Evolutionary conservation across 2,888 invertebrate species (phyloP).

Genomic region (Cenopis cana): DNA sequence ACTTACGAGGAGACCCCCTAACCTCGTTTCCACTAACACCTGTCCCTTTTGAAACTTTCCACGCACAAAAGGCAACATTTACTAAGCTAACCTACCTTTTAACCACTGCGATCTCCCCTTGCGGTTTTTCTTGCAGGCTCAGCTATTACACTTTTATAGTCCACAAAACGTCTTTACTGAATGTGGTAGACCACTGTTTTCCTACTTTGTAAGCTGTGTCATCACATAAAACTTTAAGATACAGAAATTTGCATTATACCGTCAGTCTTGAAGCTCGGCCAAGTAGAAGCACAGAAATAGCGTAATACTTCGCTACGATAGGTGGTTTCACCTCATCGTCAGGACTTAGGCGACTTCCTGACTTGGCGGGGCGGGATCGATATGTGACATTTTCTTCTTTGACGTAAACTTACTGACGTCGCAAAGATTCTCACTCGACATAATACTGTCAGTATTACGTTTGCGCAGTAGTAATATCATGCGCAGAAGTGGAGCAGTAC

Average conservation of each 20-base stretch:
- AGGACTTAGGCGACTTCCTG: too few relatives aligned
- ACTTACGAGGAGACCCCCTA: too few relatives aligned
- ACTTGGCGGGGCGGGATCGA: too few relatives aligned
- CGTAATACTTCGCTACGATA: neutral
- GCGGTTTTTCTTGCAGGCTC: constrained; percentile 38
- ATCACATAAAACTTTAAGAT: neutral
- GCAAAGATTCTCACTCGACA: too few relatives aligned
- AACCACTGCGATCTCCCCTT: constrained; percentile 23
- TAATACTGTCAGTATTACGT: too few relatives aligned
- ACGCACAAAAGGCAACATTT: constrained; percentile 23
- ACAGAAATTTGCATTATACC: neutral
- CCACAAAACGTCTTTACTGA: constrained; percentile 45
- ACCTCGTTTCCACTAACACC: neutral
- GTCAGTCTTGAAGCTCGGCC: neutral
- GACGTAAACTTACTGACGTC: too few relatives aligned
- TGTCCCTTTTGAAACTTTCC: constrained; percentile 13
- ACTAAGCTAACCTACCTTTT: constrained; percentile 27
- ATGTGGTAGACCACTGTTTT: constrained; percentile 48
- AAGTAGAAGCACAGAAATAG: too few relatives aligned
- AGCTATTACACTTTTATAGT: constrained; percentile 37
- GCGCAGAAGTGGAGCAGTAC: too few relatives aligned
- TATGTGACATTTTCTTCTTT: too few relatives aligned
- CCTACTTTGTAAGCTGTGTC: constrained; percentile 46
- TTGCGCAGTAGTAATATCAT: too few relatives aligned
- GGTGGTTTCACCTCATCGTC: neutral